These are phyloP conservation scores for Notolabrus celidotus DNA, from an alignment of 2,797 vertebrate species.

Conservation along the genomic window DNA sequence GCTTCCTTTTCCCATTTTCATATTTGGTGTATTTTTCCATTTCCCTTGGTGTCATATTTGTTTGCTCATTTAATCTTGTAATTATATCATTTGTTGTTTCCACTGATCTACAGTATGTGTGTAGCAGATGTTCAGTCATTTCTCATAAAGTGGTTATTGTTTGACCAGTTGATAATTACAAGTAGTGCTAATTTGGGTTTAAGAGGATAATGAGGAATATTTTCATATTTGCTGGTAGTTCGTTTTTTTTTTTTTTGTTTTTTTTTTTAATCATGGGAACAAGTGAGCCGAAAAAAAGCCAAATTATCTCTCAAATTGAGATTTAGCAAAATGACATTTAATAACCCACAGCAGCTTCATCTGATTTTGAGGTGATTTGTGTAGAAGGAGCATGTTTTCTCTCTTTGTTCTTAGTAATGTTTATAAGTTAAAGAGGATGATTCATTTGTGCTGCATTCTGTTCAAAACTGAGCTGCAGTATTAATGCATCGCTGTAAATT, in stretches of 20 bases:
- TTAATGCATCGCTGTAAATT: conserved; percentile 17
- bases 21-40: conserved; percentile 14
- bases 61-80: conserved; percentile 50
- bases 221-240: conserved; percentile 42
- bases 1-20: conserved; percentile 10
- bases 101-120: conserved; percentile 28
- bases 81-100: conserved; percentile 45
- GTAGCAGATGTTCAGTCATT: conserved; percentile 55
- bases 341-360: conserved; percentile 29
- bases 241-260: conserved; percentile 37
- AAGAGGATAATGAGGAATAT: conserved; percentile 60
- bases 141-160: conserved; percentile 39
- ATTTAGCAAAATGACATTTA: conserved; percentile 40
- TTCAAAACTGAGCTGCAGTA: conserved; percentile 16
- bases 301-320: conserved; percentile 37
- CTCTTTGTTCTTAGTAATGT: conserved; percentile 1
- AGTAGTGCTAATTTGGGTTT: conserved; percentile 41
- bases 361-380: conserved; percentile 15
- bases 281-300: conserved; percentile 16
- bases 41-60: conserved; percentile 34
- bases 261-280: conserved; percentile 35
- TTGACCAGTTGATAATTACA: conserved; percentile 58
- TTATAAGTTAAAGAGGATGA: conserved; percentile 3
- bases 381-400: conserved; percentile 14
- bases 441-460: conserved; percentile 17